Evolutionary conservation across 2,888 invertebrate genomes (phyloP).

Genomic region (Diplolepis rosae): DNA sequence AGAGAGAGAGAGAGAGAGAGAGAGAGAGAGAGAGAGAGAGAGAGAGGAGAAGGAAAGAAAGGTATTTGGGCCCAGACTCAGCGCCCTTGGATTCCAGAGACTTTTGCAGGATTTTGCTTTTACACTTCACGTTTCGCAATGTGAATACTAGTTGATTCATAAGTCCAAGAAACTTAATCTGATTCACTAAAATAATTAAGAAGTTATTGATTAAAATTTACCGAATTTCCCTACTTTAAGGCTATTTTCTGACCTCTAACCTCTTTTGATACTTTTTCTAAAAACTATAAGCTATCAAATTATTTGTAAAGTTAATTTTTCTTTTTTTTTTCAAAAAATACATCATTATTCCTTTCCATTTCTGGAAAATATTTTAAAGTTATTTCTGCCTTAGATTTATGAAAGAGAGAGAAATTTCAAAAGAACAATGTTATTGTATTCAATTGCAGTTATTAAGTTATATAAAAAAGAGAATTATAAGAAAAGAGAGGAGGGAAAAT

Average conservation of each 20-base stretch:
- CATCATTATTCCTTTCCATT: no score
- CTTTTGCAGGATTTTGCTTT: not conserved
- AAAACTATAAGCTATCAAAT: no score
- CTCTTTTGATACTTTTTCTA: no score
- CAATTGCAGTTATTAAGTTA: no score
- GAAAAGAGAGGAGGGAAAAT: not conserved
- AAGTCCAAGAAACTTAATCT: not conserved
- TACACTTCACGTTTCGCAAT: not conserved
- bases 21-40: not conserved
- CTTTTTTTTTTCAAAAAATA: no score
- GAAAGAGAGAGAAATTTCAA: no score
- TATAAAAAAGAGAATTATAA: not conserved
- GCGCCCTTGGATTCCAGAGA: slow-evolving; percentile 18
- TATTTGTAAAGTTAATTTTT: no score
- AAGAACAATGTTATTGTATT: no score
- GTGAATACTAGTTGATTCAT: not conserved
- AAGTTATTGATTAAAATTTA: not conserved
- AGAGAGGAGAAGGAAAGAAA: not conserved
- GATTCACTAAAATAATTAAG: not conserved
- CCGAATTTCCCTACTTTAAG: not conserved
- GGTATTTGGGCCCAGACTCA: slow-evolving; percentile 22
- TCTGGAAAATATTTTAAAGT: no score
- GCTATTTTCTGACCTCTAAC: no score
- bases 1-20: not conserved
- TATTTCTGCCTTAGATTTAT: no score